Conservation (phyloP, 2,113 vertebrate genomes). For the Oryzias javanicus region DNA sequence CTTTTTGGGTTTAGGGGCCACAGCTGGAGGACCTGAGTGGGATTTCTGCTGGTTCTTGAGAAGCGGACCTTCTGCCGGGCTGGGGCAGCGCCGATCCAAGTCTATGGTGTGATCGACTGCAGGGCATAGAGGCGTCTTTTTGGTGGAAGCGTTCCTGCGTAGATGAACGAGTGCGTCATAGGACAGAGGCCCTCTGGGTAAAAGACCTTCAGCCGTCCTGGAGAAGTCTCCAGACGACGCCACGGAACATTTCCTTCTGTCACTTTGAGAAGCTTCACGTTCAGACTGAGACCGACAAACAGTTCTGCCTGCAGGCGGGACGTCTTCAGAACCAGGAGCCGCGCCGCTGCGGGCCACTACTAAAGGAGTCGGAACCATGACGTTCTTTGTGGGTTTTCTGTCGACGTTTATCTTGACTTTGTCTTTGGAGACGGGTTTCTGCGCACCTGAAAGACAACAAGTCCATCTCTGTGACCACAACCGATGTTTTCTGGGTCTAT, state of each 20-base stretch:
- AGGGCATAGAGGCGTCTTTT: constrained; percentile 64
- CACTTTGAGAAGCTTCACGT: no score
- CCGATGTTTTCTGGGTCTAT: not conserved
- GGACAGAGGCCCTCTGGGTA: constrained; percentile 67
- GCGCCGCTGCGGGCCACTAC: constrained; percentile 50
- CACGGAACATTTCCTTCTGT: no score
- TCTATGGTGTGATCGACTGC: constrained; percentile 60
- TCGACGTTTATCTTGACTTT: constrained; percentile 14
- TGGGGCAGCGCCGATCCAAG: constrained; percentile 6
- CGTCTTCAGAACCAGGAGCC: constrained; percentile 47
- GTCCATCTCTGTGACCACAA: not conserved
- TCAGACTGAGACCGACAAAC: constrained; percentile 12
- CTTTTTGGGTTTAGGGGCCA: constrained; percentile 82
- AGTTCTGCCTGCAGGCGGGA: constrained; percentile 3
- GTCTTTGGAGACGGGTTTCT: constrained; percentile 26
- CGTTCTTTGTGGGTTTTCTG: constrained; percentile 21
- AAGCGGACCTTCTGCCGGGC: constrained; percentile 10
- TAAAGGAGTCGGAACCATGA: constrained; percentile 68
- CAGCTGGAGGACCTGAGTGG: constrained; percentile 70
- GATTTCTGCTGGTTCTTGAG: constrained; percentile 9
- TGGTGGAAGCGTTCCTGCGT: constrained; percentile 59
- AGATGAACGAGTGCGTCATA: constrained; percentile 71
- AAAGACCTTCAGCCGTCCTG: constrained; percentile 26
- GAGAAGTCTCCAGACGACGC: constrained; percentile 9
- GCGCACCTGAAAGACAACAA: constrained; percentile 62